Evolutionary conservation across 2,888 invertebrate genomes (phyloP), one percentile per base, ranked within the genome.

Genomic region (Scelioninae gen. 1): DNA sequence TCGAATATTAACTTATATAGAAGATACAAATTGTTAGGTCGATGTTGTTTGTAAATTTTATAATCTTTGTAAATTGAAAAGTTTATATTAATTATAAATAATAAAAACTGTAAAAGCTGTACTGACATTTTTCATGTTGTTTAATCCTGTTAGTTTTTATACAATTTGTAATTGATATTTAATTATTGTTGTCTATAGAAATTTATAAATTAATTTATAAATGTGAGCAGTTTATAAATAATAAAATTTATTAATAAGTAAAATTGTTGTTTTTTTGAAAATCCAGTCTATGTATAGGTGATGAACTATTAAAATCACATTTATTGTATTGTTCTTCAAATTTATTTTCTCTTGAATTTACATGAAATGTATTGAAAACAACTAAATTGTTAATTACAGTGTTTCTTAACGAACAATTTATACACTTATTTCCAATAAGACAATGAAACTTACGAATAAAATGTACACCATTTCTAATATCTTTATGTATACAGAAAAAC

Each of bases 331-430:
- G 23, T 23, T 23, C 23, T 3, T 63, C 56, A 63, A 56, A 40
- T 74, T 56, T 56, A 10, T 58, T 51, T 43, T 32, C 11, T 78
- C 29, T 60, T 53, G 0, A 23, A 29, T 40, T 58, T 77, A 69
- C 62, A 69, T 60, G 53, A 68, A 10, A 55, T 38, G 58, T 76
- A 66, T 68, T 76, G 38, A 68, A 68, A 76, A 76, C 51, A 76
- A 72, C 45, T 76, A 51, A 68, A 76, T 68, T 15, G 60, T 34
- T 58, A 66, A 66, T 75, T 47, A 75, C 66, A 58, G 56, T 65
- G 13, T 38, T 40, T 16, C 34, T 65, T 60, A 56, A 66, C 63
- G 16, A 55, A 53, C 10, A 75, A 58, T 66, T 40, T 69, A 23
- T 23, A 77, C 71, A 71, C 43, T 49, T n/a, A 58, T n/a, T 55